These are phyloP conservation scores for Drosophila histrio DNA, from an alignment of 2,888 invertebrate genomes.

Conservation along the genomic window DNA sequence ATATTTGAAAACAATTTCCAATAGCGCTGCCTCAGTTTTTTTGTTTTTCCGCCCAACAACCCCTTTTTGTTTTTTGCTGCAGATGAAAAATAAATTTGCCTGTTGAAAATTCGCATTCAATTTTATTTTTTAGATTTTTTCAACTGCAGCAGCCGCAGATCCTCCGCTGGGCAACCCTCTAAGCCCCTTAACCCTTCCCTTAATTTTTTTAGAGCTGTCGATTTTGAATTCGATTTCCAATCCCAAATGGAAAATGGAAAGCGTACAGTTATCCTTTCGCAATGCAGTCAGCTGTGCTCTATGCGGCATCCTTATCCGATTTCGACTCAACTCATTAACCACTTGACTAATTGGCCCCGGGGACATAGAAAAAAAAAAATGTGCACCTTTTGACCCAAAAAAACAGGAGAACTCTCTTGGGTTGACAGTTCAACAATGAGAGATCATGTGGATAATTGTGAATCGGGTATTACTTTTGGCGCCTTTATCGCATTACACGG, in stretches of 20 bases:
- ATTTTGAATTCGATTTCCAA: constrained; percentile 30
- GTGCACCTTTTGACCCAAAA: constrained; percentile 68
- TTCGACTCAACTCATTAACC: constrained; percentile 75
- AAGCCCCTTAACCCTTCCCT: constrained; percentile 67
- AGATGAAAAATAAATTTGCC: constrained; percentile 49
- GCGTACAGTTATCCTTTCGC: constrained; percentile 27
- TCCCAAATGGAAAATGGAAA: constrained; percentile 38
- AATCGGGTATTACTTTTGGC: constrained; percentile 45
- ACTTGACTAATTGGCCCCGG: constrained; percentile 76
- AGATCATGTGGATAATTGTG: constrained; percentile 62
- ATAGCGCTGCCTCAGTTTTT: constrained; percentile 8
- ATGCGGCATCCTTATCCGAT: constrained; percentile 56
- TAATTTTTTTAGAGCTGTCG: not conserved
- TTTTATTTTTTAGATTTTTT: constrained; percentile 32
- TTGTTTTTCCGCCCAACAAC: constrained; percentile 31
- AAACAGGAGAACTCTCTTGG: constrained; percentile 1
- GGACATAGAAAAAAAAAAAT: constrained; percentile 12
- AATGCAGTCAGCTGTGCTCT: constrained; percentile 23
- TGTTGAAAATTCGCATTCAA: constrained; percentile 39
- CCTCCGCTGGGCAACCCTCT: constrained; percentile 52
- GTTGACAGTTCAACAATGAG: constrained; percentile 50
- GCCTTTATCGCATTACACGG: constrained; percentile 72
- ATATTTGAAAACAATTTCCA: constrained; percentile 40
- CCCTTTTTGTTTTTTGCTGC: constrained; percentile 3
- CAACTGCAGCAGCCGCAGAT: constrained; percentile 50